Conservation (phyloP, 2,888 invertebrate genomes). For the Ceraclea dissimilis region DNA sequence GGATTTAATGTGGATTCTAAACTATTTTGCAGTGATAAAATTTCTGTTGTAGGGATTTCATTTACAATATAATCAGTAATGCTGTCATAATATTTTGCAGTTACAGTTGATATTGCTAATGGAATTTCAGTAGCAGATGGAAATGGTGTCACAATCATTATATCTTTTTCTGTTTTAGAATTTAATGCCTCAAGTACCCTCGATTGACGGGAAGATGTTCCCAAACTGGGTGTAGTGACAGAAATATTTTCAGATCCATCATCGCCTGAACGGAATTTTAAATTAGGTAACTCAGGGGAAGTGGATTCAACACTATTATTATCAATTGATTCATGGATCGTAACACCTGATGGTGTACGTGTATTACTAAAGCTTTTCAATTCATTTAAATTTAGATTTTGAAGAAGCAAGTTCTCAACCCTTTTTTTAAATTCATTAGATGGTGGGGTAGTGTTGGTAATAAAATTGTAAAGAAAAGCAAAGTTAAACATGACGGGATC, state of each 20-base stretch:
- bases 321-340: background rate
- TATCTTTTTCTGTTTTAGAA: no score
- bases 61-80: no score
- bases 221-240: no score
- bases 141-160: no score
- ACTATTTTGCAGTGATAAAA: background rate
- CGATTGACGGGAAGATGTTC: no score
- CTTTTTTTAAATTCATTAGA: background rate
- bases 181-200: no score
- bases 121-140: no score
- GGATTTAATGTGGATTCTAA: slow-evolving; percentile 8
- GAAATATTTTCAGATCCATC: background rate
- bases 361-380: background rate
- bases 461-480: slow-evolving; percentile 16
- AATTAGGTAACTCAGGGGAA: background rate
- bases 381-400: background rate
- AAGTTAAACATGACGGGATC: slow-evolving; percentile 8
- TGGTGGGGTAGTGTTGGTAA: slow-evolving; percentile 5
- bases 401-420: background rate
- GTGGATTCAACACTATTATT: background rate
- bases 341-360: background rate
- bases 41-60: no score
- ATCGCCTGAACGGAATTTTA: background rate
- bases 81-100: no score
- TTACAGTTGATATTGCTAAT: no score